A percentile compares a stretch with the other conserved stretches of the same genome.
Conservation (phyloP, 2,113 vertebrate species). For the Hepsetus odoe region DNA sequence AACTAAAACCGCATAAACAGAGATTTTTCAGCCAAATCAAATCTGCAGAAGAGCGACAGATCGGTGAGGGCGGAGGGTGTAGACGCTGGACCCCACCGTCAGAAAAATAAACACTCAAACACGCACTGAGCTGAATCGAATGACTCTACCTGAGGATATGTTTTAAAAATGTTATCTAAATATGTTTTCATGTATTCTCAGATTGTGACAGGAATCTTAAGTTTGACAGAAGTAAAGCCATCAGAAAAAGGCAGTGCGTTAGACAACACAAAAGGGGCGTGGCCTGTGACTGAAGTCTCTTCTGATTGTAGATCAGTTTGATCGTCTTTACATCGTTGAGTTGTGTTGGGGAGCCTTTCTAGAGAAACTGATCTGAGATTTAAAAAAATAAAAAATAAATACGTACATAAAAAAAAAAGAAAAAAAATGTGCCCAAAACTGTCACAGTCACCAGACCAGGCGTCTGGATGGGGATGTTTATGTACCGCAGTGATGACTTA, state of each 20-base stretch:
- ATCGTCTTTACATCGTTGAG: background rate
- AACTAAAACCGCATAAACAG: constrained; percentile 88
- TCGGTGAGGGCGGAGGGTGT: background rate
- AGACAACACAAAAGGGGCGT: background rate
- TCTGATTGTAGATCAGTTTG: constrained; percentile 21
- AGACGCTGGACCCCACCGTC: background rate
- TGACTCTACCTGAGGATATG: too few species aligned
- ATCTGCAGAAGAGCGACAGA: background rate
- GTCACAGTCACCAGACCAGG: background rate
- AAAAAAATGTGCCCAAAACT: too few species aligned
- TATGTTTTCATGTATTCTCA: background rate
- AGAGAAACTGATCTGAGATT: background rate
- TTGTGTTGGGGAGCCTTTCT: too few species aligned
- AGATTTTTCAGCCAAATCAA: background rate
- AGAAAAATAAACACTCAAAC: constrained; percentile 11
- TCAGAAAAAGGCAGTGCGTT: constrained; percentile 8
- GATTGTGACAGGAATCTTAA: background rate
- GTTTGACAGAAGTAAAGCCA: background rate
- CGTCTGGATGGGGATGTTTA: constrained; percentile 19
- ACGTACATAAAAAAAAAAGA: too few species aligned
- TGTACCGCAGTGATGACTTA: constrained; percentile 6
- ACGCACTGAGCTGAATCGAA: too few species aligned
- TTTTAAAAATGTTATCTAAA: background rate
- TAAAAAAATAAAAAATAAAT: background rate
- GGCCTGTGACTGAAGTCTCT: background rate